These are phyloP conservation scores for Microcebus lehilahytsara DNA, from an alignment of 2,113 vertebrate species.

Conservation along the genomic window DNA sequence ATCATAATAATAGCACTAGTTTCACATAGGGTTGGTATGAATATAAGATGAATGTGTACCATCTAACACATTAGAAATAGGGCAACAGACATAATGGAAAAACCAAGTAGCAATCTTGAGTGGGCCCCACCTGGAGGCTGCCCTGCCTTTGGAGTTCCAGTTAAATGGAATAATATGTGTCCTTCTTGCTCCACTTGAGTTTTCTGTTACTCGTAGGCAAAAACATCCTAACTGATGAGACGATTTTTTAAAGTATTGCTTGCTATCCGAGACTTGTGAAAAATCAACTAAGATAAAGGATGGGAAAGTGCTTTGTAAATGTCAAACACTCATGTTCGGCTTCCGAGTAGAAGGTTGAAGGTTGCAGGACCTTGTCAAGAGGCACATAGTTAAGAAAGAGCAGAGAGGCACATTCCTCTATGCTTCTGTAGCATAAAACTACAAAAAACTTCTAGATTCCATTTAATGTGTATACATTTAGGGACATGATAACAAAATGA, in stretches of 20 bases:
- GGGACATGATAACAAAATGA: not conserved
- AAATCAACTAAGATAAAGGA: not conserved
- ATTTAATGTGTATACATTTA: not conserved
- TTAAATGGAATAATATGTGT: no score
- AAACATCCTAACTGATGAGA: not conserved
- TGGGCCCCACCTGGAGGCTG: not conserved
- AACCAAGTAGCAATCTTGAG: not conserved
- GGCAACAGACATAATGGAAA: not conserved
- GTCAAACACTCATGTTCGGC: not conserved
- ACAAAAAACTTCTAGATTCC: not conserved
- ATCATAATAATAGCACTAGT: not conserved
- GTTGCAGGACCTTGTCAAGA: not conserved
- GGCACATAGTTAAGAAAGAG: not conserved
- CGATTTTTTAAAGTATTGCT: not conserved
- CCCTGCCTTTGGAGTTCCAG: not conserved
- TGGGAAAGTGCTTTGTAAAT: not conserved
- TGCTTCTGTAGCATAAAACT: not conserved
- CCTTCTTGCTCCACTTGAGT: not conserved
- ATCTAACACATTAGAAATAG: not conserved
- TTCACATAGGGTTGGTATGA: not conserved
- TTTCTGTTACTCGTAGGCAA: not conserved
- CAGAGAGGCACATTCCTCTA: not conserved
- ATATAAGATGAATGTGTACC: not conserved
- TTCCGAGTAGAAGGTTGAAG: not conserved
- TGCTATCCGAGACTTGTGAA: not conserved